Conservation (phyloP, 2,888 invertebrate genomes). For the Drosophila tanythrix region DNA sequence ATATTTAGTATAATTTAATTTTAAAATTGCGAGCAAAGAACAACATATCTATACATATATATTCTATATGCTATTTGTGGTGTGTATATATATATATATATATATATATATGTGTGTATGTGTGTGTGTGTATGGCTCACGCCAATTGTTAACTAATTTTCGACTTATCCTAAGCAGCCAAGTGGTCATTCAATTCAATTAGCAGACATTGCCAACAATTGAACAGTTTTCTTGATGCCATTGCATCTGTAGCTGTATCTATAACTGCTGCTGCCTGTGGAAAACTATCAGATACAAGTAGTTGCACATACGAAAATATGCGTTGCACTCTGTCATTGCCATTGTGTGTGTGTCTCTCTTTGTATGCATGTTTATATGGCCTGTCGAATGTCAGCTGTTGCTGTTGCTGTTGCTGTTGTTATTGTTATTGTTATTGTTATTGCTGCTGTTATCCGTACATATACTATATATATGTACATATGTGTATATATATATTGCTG, state of each 20-base stretch:
- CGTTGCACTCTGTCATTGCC: conserved; percentile 36
- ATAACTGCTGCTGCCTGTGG: conserved; percentile 7
- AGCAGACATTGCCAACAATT: conserved; percentile 47
- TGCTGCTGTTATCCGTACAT: neutral
- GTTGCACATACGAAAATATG: conserved; percentile 9
- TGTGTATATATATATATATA: neutral
- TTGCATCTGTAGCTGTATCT: conserved; percentile 3
- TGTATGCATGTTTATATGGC: conserved; percentile 6
- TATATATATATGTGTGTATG: neutral
- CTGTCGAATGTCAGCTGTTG: conserved; percentile 50
- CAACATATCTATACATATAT: neutral
- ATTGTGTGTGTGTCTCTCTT: conserved; percentile 51
- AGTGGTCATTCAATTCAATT: conserved; percentile 51
- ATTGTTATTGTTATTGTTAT: conserved; percentile 33
- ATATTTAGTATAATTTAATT: neutral
- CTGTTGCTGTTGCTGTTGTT: conserved; percentile 9
- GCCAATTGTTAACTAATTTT: conserved; percentile 48
- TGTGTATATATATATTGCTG: conserved; percentile 14
- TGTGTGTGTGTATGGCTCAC: conserved; percentile 22
- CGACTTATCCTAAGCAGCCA: conserved; percentile 41
- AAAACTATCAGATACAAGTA: conserved; percentile 22
- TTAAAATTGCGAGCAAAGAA: neutral
- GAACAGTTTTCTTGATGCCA: conserved; percentile 19
- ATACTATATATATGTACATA: conserved; percentile 1
- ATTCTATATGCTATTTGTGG: neutral